Base-by-base conservation (phyloP, 2,113 vertebrate genomes). In the Ammodytes marinus region DNA sequence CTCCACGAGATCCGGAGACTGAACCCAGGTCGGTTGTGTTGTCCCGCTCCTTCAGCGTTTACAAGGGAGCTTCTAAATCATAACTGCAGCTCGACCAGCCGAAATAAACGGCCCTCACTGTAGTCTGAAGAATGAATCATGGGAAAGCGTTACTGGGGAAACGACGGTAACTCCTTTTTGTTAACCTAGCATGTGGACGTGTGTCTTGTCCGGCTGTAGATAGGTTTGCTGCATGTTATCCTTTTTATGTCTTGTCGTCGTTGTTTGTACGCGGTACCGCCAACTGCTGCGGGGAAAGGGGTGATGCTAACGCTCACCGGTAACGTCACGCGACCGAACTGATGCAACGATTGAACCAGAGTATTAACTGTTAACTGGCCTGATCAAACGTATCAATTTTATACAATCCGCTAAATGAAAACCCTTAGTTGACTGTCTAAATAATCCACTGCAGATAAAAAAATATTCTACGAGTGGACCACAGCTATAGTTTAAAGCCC, bases 91-190 rank as follows among this genome's bases (percentile, higher is more conserved):
- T 68, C 64, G 86, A 84, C 76, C 88, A 84, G 89, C 85, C 19
- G 7, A 50, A 88, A 87, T 84, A 74, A 58, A n/a, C 68, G 17
- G 10, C 40, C 40, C 46, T 79, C 53, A 0, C 39, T 54, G 27
- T 27, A 42, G 47, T 42, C 3, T 70, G 77, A 84, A 87, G 86
- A 79, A 90, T 90, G 91, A 86, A 93, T 81, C 78, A 92, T 92
- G 91, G 87, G 87, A 86, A 74, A 49, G 59, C 86, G 90, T 94
- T 94, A 87, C 92, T 91, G 90, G 91, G 92, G 91, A 93, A 93
- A 93, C 93, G 79, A 92, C 85, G 91, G 91, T 92, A 93, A 92
- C 89, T 74, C 52, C 6, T 75, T 85, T 27, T 83, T 86, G 78
- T 86, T 89, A 69, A 82, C 69, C 47, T 89, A 85, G 77, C 85